Base-by-base conservation (phyloP, 2,888 invertebrate species). In the Drosophila bunnanda region DNA sequence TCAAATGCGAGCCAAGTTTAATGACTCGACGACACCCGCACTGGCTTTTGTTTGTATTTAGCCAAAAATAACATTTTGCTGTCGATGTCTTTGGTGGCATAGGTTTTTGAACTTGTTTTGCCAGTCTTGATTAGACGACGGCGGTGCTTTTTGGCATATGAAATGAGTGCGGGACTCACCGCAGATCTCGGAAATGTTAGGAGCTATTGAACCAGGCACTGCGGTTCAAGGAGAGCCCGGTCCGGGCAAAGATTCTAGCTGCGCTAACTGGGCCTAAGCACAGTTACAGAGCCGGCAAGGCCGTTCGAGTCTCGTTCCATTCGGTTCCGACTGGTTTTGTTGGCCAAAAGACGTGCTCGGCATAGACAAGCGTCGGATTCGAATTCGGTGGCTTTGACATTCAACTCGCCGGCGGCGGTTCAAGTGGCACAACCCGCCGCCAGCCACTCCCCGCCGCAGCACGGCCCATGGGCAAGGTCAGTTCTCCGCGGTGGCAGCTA, bases 1-100 rank as follows among this genome's bases (percentile, higher is more conserved):
- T 85, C 82, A 82, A 82, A 88, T 82, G 74, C 78, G 69, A 75
- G 77, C 88, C 82, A 82, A 82, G 82, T 82, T 82, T 82, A 82
- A 82, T 82, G 82, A 82, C 88, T 73, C 61, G 59, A 32, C 70
- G 82, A 86, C 83, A 80, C 83, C 80, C 89, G 83, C 80, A 78
- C 56, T 77, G 77, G 53, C 65, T 67, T 67, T 68, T 72, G 78
- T 59, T 75, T 77, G 62, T 65, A 32, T 76, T 50, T 50, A 50
- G 22, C 50, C 20, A 50, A 34, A 50, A 34, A 34, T 9, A 32
- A 17, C 46, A 34, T 76, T 69, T 84, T 78, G 80, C 57, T 67
- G 55, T 56, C 52, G 68, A 78, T 84, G 53, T 46, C 44, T 69
- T 32, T 17, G 62, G 34, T 58, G 38, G 59, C 56, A 87, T 80